phyloP scores from a whole-genome alignment of 2,113 vertebrate genomes.

The Butastur rufipennis region DNA sequence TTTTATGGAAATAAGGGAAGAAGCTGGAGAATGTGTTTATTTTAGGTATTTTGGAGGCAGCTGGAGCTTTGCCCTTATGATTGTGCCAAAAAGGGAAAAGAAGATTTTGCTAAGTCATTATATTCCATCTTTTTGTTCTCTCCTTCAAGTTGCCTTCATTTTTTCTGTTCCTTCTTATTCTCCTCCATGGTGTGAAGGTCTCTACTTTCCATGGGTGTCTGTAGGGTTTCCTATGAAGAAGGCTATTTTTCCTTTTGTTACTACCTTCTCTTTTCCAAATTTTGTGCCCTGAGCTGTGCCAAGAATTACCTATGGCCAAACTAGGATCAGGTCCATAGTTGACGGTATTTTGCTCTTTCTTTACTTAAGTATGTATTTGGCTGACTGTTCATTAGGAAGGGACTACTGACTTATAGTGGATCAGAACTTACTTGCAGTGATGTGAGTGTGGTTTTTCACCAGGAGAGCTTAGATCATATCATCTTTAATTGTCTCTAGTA shows the following conservation, averaged over 20 bases:
- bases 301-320: background rate
- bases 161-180: background rate
- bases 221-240: background rate
- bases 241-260: background rate
- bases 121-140: background rate
- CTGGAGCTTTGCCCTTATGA: background rate
- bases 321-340: background rate
- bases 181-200: background rate
- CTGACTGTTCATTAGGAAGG: background rate
- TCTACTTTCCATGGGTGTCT: background rate
- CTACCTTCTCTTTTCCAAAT: background rate
- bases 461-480: background rate
- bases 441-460: background rate
- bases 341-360: background rate
- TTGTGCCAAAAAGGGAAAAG: background rate
- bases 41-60: background rate
- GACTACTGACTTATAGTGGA: rapidly evolving
- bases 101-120: background rate
- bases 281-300: background rate
- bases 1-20: background rate
- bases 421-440: background rate
- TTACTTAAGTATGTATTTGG: background rate
- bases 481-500: background rate
- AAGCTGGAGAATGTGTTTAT: background rate
- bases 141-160: background rate